Evolutionary conservation across 2,797 vertebrate genomes (phyloP).

Genomic region (Platalea minor): DNA sequence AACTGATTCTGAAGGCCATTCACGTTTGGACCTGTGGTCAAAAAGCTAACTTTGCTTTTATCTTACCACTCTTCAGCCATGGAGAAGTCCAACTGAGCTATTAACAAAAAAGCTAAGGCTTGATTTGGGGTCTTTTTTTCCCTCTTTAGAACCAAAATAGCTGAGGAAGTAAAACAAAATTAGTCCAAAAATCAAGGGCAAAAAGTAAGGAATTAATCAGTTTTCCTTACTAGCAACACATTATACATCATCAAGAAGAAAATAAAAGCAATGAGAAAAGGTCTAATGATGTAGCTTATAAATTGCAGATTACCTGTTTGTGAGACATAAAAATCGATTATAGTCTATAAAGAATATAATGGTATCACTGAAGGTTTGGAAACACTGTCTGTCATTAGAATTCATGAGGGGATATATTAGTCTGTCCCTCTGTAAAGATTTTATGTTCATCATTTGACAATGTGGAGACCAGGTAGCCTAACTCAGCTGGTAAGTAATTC

Average conservation of each 20-base stretch:
- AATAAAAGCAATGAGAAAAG: slow-evolving; percentile 19
- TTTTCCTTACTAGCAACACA: neutral
- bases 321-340: slow-evolving; percentile 24
- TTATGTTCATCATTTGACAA: neutral
- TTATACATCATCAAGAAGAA: neutral
- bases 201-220: slow-evolving; percentile 13
- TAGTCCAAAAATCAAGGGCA: neutral
- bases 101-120: neutral
- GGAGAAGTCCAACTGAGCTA: neutral
- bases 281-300: slow-evolving; percentile 37
- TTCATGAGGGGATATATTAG: neutral
- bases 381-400: slow-evolving; percentile 15
- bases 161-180: slow-evolving; percentile 2
- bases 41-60: neutral
- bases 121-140: neutral
- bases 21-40: neutral
- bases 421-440: slow-evolving; percentile 30
- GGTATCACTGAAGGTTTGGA: neutral
- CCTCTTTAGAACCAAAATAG: neutral
- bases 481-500: neutral
- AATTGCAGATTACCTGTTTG: slow-evolving; percentile 29
- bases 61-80: neutral
- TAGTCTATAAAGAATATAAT: slow-evolving; percentile 22
- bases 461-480: neutral
- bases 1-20: neutral